Evolutionary conservation across 1,140 invertebrate species (phyloP), one percentile per base, ranked within the genome.

Genomic region (Trichomalopsis sarcophagae): DNA sequence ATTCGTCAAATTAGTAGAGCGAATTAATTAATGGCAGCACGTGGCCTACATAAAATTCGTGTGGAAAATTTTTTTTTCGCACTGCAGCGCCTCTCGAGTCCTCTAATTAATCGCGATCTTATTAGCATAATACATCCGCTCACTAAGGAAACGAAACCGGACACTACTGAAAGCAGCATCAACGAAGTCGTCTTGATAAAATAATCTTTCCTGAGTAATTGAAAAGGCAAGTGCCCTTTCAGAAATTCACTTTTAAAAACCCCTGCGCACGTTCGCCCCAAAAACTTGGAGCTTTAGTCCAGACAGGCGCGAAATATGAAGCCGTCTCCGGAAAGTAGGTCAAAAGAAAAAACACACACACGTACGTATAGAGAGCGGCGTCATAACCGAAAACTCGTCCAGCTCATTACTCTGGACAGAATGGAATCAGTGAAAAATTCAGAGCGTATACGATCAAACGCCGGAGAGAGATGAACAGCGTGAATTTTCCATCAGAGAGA

Each of bases 361-460:
- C 7, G 9, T 44, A 44, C 7, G 9, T 44, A 44, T n/a, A 30
- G 0, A 71, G 68, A 10, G 68, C 68, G 2, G 21, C 66, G n/a
- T 40, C 13, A 44, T 33, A 81, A 73, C 44, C 40, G 21, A 75
- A 82, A 82, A 71, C n/a, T 75, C 7, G 27, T 9, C 55, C 23
- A 17, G 44, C 4, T 75, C 44, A 55, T 75, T 74, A 40, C 69
- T 27, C 36, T 5, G 1, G 0, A 0, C 33, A 47, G 30, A 3
- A 36, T 27, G 50, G 44, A 68, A 76, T 69, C 23, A 78, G 17
- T 21, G 40, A 84, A 78, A 77, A 77, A 84, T 69, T 68, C 62
- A 50, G 40, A 36, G 33, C 33, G 33, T 36, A 36, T 47, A 50
- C 27, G 36, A 78, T 77, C 13, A n/a, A n/a, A 66, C 14, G 17